Base-by-base conservation (phyloP, 2,888 invertebrate species). In the Agrilus mali region DNA sequence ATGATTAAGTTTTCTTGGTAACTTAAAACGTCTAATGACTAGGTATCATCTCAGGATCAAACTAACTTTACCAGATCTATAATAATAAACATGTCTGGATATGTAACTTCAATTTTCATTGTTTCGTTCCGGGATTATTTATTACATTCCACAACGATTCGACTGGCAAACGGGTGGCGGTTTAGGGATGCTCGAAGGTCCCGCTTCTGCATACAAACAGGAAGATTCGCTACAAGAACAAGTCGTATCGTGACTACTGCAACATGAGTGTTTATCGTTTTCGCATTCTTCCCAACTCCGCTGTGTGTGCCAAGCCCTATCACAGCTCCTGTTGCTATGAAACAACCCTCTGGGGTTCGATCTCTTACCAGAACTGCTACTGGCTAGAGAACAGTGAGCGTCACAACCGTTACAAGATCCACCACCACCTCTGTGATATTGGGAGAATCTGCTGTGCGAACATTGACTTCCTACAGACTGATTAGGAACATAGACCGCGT, bases 161-260 rank as follows among this genome's bases (percentile, higher is more conserved):
- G 53, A 55, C 46, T 58, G 60, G 48, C 60, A 60, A 43, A 45
- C 38, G 37, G 56, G 60, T 41, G 56, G 47, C 16, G 58, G 53
- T 36, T 55, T 45, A 7, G 52, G 52, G 38, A 57, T 56, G 39
- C 46, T 54, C 33, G 64, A 62, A 13, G 65, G 64, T 33, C 71
- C 72, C 20, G 75, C 74, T 59, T 78, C 77, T 1, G 76, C 76
- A 54, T 78, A 78, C 43, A 77, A 62, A 53, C 76, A 77, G 38
- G 75, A 75, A 14, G 76, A 75, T 55, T 77, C 77, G 57, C 76
- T 76, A 61, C 77, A 78, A 27, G 77, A 77, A 59, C 77, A 78
- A 41, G 70, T 70, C 2, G 76, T 77, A 53, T 77, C 77, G 52
- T 68, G 69, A 48, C 68, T 68, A 47, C 67, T 58, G 58, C 69